phyloP scores from a whole-genome alignment of 2,888 invertebrate genomes.

The Eupithecia subumbrata region DNA sequence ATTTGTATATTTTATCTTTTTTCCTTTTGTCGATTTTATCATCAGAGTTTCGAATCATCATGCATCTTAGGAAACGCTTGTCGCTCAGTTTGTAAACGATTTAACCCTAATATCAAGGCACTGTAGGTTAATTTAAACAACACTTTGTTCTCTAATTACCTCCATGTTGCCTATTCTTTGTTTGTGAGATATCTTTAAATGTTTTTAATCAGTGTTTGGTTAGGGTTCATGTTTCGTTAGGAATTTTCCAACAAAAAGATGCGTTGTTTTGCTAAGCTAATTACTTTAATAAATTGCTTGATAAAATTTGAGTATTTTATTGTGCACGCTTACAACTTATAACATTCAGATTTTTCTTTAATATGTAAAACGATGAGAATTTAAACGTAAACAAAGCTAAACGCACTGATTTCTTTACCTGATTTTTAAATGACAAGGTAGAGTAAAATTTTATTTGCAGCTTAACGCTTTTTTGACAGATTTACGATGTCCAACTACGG shows the following conservation, averaged over 20 bases:
- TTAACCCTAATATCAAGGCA: slow-evolving; percentile 36
- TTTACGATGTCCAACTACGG: too few relatives aligned
- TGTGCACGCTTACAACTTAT: background rate
- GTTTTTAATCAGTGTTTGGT: slow-evolving; percentile 36
- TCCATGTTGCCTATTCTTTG: slow-evolving; percentile 46
- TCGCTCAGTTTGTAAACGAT: slow-evolving; percentile 38
- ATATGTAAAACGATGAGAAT: background rate
- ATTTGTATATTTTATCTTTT: background rate
- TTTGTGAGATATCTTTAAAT: slow-evolving; percentile 40
- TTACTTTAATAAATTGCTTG: background rate
- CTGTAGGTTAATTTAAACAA: slow-evolving; percentile 69
- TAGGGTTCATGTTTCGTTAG: slow-evolving; percentile 23
- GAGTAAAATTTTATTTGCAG: too few relatives aligned
- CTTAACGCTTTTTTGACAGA: too few relatives aligned
- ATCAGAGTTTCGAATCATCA: background rate
- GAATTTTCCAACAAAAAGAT: slow-evolving; percentile 17
- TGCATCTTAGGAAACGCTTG: slow-evolving; percentile 2
- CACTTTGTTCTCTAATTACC: slow-evolving; percentile 72
- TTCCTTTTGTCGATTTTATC: background rate
- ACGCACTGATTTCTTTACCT: background rate
- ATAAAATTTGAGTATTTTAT: background rate
- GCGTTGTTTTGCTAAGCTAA: slow-evolving; percentile 8
- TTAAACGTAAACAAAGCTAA: background rate
- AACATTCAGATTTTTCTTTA: background rate
- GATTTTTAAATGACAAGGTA: background rate